Conservation (phyloP, 2,113 vertebrate genomes). For the Hippoglossus stenolepis region DNA sequence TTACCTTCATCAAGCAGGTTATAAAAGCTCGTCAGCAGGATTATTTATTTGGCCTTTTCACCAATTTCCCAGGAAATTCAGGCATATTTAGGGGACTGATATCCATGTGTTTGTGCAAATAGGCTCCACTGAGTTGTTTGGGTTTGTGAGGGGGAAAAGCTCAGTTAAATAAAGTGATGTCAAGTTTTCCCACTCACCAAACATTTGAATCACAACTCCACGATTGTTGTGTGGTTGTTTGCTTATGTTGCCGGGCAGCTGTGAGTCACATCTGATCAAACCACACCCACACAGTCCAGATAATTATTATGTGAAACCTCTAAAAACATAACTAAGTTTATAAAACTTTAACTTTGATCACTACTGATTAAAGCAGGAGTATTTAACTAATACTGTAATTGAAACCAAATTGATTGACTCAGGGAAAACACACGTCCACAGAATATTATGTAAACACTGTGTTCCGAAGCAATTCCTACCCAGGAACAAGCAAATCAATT, state of each 20-base stretch:
- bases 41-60: no score
- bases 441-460: no score
- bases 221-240: background rate
- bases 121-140: no score
- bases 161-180: background rate
- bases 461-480: no score
- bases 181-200: background rate
- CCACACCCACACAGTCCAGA: background rate
- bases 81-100: no score
- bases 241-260: background rate
- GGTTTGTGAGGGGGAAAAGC: no score
- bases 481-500: background rate
- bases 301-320: background rate
- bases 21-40: no score
- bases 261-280: conserved; percentile 2
- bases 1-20: no score
- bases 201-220: background rate
- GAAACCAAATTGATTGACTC: background rate
- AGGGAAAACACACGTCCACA: background rate
- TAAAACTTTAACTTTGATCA: background rate
- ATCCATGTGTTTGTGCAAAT: no score
- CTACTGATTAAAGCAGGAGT: background rate
- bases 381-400: background rate
- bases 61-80: no score
- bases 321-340: background rate